Base-by-base conservation (phyloP, 37 sponge, comb jelly and placozoan species). In the Tethya wilhelma region DNA sequence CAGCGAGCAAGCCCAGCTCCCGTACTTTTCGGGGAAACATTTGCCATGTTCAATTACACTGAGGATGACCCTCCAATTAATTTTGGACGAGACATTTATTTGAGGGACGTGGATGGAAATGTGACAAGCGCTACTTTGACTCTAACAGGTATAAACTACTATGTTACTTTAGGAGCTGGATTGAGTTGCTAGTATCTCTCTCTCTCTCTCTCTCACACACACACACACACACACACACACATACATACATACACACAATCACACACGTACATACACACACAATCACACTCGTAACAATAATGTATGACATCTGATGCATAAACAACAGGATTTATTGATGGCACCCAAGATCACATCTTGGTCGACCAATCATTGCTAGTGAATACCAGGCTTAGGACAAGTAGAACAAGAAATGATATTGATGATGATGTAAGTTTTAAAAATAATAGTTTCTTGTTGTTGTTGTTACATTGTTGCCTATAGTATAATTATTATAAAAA, bases 31-130 rank as follows among this genome's bases (percentile, higher is more conserved):
- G 75, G 75, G 23, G 59, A 59, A 38, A 75, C 59, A 59, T 20
- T 22, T 7, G 6, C 17, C 8, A 71, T 28, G 22, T 75, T 75
- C 43, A n/a, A 6, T 0, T 84, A 84, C 69, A 75, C 60, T 42
- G 85, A 84, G 67, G 85, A 84, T 76, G 85, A 84, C 56, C 75
- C 69, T 69, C 57, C 70, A 59, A 19, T 84, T 7, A 67, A 57
- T 37, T 32, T 84, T 55, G 77, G 77, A 55, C 45, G n/a, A 36
- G 39, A 66, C 38, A 49, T 84, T 0, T 65, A 39, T 9, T 59
- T 84, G 5, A 29, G 42, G 17, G 85, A 84, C 43, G 70, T 84
- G 17, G 85, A 84, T 33, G 41, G 70, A 30, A 57, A 74, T 38
- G 68, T 84, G 29, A n/a, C 44, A n/a, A 55, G 43, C 29, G 77